Evolutionary conservation across 1,140 invertebrate genomes (phyloP).

Genomic region (Trichonephila inaurata): DNA sequence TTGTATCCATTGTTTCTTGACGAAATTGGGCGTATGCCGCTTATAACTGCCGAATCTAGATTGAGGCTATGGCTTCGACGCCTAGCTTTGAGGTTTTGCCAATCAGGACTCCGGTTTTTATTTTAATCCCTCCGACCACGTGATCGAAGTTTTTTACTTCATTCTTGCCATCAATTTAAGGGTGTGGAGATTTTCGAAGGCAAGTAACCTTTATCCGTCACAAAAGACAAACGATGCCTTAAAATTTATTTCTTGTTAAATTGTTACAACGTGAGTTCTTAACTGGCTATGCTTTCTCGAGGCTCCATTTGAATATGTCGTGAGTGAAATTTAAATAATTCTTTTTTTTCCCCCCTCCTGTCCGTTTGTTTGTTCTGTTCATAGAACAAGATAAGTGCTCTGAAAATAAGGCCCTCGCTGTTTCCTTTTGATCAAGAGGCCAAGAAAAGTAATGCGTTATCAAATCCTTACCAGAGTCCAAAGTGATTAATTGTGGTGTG

Average conservation of each 20-base stretch:
- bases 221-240: background rate
- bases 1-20: slow-evolving; percentile 42
- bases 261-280: background rate
- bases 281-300: background rate
- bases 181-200: background rate
- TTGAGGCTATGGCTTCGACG: slow-evolving; percentile 38
- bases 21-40: slow-evolving; percentile 25
- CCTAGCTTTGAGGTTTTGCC: slow-evolving; percentile 7
- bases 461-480: background rate
- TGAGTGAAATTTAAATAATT: background rate
- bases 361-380: too few species aligned
- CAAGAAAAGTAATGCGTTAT: background rate
- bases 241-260: slow-evolving; percentile 1
- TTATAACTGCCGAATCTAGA: slow-evolving; percentile 19
- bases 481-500: background rate
- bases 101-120: background rate
- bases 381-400: background rate
- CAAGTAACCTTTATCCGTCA: slow-evolving; percentile 21
- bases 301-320: background rate
- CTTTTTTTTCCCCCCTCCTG: background rate
- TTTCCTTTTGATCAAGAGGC: background rate
- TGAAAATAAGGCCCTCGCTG: background rate
- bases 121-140: background rate
- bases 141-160: background rate
- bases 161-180: background rate